Conservation (phyloP, 2,113 vertebrate species). For the Bujurquina vittata region DNA sequence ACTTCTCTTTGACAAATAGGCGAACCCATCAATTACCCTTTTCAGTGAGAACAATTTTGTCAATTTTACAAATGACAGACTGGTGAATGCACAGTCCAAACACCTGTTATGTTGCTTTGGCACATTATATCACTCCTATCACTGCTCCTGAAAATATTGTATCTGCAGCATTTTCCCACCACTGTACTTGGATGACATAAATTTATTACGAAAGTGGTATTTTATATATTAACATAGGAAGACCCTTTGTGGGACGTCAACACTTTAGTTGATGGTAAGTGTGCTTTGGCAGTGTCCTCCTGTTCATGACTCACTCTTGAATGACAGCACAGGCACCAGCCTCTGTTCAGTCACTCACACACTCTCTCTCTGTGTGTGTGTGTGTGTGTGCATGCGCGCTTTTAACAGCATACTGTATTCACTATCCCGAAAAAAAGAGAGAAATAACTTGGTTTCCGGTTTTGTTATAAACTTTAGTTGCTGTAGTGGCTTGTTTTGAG, state of each 20-base stretch:
- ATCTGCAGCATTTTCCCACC: not conserved
- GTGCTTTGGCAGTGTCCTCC: not conserved
- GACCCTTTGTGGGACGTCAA: not conserved
- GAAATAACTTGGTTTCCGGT: no score
- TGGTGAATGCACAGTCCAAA: not conserved
- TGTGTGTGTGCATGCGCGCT: not conserved
- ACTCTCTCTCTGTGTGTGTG: no score
- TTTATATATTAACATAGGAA: not conserved
- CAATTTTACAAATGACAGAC: not conserved
- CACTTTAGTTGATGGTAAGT: not conserved
- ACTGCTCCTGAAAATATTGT: not conserved
- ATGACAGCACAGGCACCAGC: not conserved
- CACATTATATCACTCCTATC: not conserved
- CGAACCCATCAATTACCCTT: not conserved
- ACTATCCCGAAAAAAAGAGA: not conserved
- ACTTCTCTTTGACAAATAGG: not conserved
- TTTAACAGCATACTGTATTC: not conserved
- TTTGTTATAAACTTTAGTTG: no score
- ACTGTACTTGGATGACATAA: not conserved
- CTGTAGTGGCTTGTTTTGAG: not conserved
- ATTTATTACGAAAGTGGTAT: not conserved
- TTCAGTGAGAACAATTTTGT: not conserved
- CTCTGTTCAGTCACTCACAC: not conserved
- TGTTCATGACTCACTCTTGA: conserved; percentile 5
- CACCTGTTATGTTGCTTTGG: not conserved